Conservation (phyloP, 1,140 invertebrate species). For the Heliothis subflexa region DNA sequence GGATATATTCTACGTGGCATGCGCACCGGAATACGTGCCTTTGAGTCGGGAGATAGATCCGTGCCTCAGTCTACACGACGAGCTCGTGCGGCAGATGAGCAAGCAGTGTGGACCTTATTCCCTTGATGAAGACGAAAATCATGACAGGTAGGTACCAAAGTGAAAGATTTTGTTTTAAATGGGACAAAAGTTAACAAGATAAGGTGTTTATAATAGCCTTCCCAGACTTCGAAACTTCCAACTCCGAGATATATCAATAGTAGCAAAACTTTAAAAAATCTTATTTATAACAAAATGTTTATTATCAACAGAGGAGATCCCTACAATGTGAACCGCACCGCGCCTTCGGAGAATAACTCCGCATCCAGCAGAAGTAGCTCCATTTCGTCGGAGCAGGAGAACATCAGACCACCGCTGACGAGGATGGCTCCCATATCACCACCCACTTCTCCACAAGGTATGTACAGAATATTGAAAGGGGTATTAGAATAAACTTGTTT, state of each 20-base stretch:
- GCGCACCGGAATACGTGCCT: conserved; percentile 82
- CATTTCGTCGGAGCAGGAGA: conserved; percentile 79
- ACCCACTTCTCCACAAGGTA: conserved; percentile 76
- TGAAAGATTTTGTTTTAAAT: neutral
- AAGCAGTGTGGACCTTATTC: conserved; percentile 69
- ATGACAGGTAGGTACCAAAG: conserved; percentile 48
- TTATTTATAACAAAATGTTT: no score
- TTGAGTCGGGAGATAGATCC: conserved; percentile 74
- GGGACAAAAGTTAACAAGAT: no score
- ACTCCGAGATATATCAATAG: no score
- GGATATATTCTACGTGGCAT: conserved; percentile 84
- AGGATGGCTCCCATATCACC: conserved; percentile 78
- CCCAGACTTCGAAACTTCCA: no score
- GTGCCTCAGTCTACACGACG: conserved; percentile 73
- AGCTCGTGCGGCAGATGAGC: conserved; percentile 72
- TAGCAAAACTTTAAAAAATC: no score
- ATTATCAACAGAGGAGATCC: conserved; percentile 57
- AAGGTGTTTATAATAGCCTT: no score
- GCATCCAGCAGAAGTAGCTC: conserved; percentile 79
- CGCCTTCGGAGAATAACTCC: conserved; percentile 68
- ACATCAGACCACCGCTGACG: conserved; percentile 75
- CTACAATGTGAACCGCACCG: conserved; percentile 61
- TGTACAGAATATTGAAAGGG: neutral
- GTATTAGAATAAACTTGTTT: neutral
- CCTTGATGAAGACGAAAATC: conserved; percentile 73